Base-by-base conservation (phyloP, 2,797 vertebrate genomes). In the Enoplosus armatus region DNA sequence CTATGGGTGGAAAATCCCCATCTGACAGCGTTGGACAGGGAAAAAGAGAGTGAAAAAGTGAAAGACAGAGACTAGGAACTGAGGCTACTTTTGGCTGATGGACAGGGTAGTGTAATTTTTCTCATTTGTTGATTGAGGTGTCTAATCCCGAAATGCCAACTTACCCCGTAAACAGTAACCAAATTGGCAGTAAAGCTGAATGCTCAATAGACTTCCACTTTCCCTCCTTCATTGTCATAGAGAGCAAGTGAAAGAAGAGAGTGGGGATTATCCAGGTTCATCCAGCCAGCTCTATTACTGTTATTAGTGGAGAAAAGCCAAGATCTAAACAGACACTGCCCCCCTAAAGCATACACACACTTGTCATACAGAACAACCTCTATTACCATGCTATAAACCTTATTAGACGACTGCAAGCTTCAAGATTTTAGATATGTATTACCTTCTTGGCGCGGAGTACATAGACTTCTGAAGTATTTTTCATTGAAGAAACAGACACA, bases 1-100 rank as follows among this genome's bases (percentile, higher is more conserved):
- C 77, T 29, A 39, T 1, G 43, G 72, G 74, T 85, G 87, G 86
- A 90, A 92, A 91, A 84, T 88, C 80, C 88, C 85, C 71, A 84
- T 66, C n/a, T 27, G 77, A 74, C 50, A 59, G 14, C 7, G 45
- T 48, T 20, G 59, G 22, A 70, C 43, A 58, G 22, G 31, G 8
- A 22, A 50, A 56, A 70, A 43, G 16, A 47, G 24, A 63, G 18
- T 43, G 33, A 78, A 66, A 78, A 84, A 55, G 20, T 33, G 58
- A 50, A 55, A 47, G 64, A 70, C 29, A 53, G 29, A 26, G 22
- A 65, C 37, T 15, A 20, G 62, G 8, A 43, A 18, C 29, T 22
- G 4, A 35, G 12, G 22, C n/a, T 39, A 61, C 58, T 48, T 85
- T 58, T 77, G 7, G 56, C 8, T 45, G 64, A 65, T 54, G 22